These are phyloP conservation scores for Ridgeia piscesae DNA, from an alignment of 1,140 invertebrate species.

Conservation along the genomic window DNA sequence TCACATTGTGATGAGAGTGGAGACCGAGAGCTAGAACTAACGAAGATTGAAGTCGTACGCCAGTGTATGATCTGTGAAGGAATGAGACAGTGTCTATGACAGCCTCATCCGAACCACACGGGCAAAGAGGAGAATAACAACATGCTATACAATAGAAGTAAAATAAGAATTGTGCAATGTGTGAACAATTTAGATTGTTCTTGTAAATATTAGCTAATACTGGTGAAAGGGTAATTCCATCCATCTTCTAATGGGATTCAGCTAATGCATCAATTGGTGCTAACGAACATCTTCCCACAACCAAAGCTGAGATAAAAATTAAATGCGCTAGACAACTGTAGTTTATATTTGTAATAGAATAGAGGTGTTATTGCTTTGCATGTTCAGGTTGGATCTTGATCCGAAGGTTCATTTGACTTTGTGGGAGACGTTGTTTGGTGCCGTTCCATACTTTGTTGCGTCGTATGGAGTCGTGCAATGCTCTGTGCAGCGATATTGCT, in stretches of 20 bases:
- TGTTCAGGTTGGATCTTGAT: background rate
- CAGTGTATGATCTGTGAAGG: no score
- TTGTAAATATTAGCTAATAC: no score
- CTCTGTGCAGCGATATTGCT: slow-evolving; percentile 7
- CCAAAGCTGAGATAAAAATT: background rate
- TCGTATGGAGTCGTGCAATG: background rate
- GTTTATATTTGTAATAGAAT: background rate
- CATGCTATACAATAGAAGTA: no score
- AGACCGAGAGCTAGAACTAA: no score
- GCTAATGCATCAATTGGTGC: background rate
- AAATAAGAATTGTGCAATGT: no score
- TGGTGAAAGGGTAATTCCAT: no score
- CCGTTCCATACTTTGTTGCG: background rate
- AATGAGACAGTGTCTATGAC: no score
- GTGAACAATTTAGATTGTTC: no score
- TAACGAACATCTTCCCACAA: background rate
- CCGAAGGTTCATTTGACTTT: slow-evolving; percentile 2
- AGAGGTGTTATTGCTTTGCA: background rate
- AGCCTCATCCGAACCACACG: no score
- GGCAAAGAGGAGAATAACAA: no score
- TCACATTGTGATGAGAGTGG: no score
- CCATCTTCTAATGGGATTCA: background rate
- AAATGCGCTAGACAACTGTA: background rate
- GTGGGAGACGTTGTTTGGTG: slow-evolving; percentile 7
- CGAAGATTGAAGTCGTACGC: no score